Evolutionary conservation across 2,797 vertebrate genomes (phyloP), one percentile per base, ranked within the genome.

Genomic region (Paratrypauchen microcephalus): DNA sequence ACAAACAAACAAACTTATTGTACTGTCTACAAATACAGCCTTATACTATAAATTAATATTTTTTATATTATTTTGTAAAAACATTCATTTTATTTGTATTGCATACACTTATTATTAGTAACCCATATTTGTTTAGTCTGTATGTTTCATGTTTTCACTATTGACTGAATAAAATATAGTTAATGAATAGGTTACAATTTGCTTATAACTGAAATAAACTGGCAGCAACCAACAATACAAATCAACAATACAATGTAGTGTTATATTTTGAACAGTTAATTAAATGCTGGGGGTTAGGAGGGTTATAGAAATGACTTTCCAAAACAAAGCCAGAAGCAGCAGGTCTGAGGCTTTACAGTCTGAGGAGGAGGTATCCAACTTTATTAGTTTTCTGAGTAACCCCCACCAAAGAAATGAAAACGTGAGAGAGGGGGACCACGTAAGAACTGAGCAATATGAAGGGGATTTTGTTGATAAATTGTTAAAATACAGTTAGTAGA

Each of bases 361-460:
- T 75, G 48, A 1, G 39, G 68, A 64, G 54, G 2, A 65, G 64
- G 1, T 18, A 81, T 64, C 79, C 67, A 47, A 41, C 68, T 81
- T 87, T 90, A 90, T 89, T 88, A 83, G 76, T 87, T 90, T 88
- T 88, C 68, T 62, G 60, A 73, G 66, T 76, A 80, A 26, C 71
- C 71, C 70, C 64, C 81, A 77, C 76, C 81, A 78, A 70, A 80
- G 71, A 77, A 81, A 84, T 81, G 67, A 80, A 82, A 77, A 68
- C 48, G 68, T 11, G 58, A 28, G 26, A 54, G 18, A 45, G 24
- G 47, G 15, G 52, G 16, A 58, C 4, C 19, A 71, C 6, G 6
- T 69, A 36, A 65, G 58, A 60, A 56, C 50, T 52, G 6, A 52
- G 6, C 8, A n/a, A 21, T 8, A 52, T 52, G 6, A 52, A 21